These are phyloP conservation scores for Tenthredo scrophulariae DNA, from an alignment of 2,888 invertebrate species.

Conservation along the genomic window DNA sequence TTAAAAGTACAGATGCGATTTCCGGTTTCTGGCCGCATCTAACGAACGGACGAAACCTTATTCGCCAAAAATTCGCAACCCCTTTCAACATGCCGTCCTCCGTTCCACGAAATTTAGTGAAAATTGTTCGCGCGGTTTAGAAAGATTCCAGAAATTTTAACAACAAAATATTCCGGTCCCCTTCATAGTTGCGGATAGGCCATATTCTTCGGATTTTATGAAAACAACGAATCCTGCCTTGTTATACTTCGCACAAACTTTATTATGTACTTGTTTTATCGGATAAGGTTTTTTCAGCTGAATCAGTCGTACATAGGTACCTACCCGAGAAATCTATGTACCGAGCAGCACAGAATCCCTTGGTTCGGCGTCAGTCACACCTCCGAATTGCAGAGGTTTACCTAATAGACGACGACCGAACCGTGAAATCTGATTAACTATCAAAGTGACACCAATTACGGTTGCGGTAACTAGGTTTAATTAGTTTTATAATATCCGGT, in stretches of 20 bases:
- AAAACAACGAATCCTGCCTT: too few relatives aligned
- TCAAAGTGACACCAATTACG: slow-evolving; percentile 44
- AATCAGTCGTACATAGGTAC: not conserved
- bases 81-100: not conserved
- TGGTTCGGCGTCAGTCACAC: not conserved
- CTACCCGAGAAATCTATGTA: not conserved
- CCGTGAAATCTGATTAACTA: slow-evolving; percentile 34
- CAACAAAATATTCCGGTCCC: not conserved
- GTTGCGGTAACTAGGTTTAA: slow-evolving; percentile 37
- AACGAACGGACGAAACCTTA: not conserved
- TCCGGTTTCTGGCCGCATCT: not conserved
- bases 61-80: not conserved
- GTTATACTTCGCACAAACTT: too few relatives aligned
- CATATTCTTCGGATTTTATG: not conserved
- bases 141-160: not conserved
- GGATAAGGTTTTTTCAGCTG: too few relatives aligned
- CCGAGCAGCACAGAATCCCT: not conserved
- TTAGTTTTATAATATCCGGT: slow-evolving; percentile 38
- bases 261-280: too few relatives aligned
- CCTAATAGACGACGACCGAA: slow-evolving; percentile 31
- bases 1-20: too few relatives aligned
- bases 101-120: not conserved
- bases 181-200: not conserved
- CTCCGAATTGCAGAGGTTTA: not conserved
- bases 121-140: not conserved